Percentiles rank a stretch among this genome's conserved stretches.
Conservation (phyloP, 2,888 invertebrate species). For the Tridacna gigas region DNA sequence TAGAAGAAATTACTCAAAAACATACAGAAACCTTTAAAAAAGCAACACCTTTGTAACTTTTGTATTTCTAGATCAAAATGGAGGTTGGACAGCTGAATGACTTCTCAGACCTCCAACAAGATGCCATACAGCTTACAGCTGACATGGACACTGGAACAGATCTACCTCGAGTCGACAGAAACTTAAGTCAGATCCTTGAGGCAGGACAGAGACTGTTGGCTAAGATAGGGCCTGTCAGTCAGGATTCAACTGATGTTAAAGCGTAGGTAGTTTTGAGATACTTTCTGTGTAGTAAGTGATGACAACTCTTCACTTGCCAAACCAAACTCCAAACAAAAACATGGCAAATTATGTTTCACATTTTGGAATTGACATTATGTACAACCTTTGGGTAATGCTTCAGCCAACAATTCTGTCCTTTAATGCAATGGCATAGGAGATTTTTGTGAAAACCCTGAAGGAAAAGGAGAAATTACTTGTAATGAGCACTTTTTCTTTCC, state of each 20-base stretch:
- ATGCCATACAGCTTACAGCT: constrained; percentile 95
- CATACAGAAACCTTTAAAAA: no score
- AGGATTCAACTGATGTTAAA: constrained; percentile 93
- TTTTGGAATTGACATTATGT: no score
- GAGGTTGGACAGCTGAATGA: constrained; percentile 79
- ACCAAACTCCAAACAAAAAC: no score
- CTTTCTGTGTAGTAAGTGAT: no score
- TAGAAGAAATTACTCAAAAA: no score
- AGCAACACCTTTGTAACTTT: no score
- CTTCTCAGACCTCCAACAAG: constrained; percentile 94
- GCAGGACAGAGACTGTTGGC: constrained; percentile 91
- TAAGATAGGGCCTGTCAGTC: constrained; percentile 90
- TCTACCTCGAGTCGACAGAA: constrained; percentile 91
- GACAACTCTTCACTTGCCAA: no score
- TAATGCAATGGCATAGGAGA: no score
- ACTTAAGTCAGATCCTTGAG: constrained; percentile 95
- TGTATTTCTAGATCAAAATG: constrained; percentile 54
- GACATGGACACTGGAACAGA: constrained; percentile 92
- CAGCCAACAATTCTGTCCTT: no score
- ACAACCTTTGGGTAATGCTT: neutral
- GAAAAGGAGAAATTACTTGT: constrained; percentile 9
- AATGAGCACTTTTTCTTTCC: neutral
- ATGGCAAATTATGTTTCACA: no score
- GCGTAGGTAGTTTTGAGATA: constrained; percentile 88
- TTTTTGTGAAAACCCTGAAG: neutral